These are phyloP conservation scores for Drosophila neonasuta DNA, from an alignment of 2,888 invertebrate species.

Conservation along the genomic window DNA sequence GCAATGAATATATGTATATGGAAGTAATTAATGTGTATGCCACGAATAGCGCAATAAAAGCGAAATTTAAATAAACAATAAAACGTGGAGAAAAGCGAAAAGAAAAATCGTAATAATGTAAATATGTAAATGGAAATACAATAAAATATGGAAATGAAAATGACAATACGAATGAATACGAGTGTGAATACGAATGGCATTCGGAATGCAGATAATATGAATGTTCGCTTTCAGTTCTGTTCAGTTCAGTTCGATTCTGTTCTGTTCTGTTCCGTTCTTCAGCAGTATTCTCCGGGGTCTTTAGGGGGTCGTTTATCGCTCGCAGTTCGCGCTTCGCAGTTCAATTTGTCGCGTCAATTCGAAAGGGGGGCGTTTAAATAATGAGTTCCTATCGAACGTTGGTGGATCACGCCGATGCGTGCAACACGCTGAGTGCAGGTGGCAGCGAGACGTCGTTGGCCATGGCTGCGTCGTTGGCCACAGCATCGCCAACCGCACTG, in stretches of 20 bases:
- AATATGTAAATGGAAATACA: slow-evolving; percentile 4
- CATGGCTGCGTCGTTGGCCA: slow-evolving; percentile 12
- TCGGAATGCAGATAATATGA: slow-evolving; percentile 28
- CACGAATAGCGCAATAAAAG: slow-evolving; percentile 12
- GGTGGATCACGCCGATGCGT: slow-evolving; percentile 40
- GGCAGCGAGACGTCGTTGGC: slow-evolving; percentile 18
- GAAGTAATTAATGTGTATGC: not conserved
- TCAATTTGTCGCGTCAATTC: slow-evolving; percentile 13
- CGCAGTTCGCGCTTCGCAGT: not conserved
- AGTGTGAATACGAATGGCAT: slow-evolving; percentile 31
- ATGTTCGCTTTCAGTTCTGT: not conserved
- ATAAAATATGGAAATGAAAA: slow-evolving; percentile 18
- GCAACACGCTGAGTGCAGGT: not conserved
- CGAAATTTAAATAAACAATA: slow-evolving; percentile 15
- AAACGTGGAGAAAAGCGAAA: slow-evolving; percentile 12
- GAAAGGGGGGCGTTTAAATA: not conserved
- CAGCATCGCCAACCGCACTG: slow-evolving; percentile 56
- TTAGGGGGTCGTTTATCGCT: slow-evolving; percentile 11
- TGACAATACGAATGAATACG: slow-evolving; percentile 23
- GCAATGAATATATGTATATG: not conserved
- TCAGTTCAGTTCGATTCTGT: not conserved
- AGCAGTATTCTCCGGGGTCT: slow-evolving; percentile 14
- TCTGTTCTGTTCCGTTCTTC: slow-evolving; percentile 8
- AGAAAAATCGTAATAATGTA: slow-evolving; percentile 13
- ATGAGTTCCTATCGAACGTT: slow-evolving; percentile 74